Evolutionary conservation across 2,113 vertebrate genomes (phyloP).

Genomic region (Pica pica): DNA sequence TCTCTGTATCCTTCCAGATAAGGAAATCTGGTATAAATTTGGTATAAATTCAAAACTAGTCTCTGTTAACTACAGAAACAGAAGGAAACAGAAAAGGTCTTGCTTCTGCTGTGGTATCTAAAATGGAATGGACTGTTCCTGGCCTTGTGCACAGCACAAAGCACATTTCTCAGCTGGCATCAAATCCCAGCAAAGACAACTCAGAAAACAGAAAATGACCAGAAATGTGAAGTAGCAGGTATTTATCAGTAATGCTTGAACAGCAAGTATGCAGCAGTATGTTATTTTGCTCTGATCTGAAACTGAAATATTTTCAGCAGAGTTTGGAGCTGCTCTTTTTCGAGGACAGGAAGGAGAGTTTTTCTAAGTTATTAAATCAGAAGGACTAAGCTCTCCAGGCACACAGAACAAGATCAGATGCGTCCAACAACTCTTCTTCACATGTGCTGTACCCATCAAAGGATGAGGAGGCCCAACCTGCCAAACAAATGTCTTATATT

Average conservation of each 20-base stretch:
- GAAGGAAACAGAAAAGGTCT: background rate
- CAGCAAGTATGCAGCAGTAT: background rate
- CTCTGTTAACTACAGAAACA: background rate
- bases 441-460: conserved; percentile 43
- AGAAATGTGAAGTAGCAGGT: background rate
- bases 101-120: background rate
- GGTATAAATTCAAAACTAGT: background rate
- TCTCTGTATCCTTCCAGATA: background rate
- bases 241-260: background rate
- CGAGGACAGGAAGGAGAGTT: background rate
- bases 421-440: conserved; percentile 13
- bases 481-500: conserved; percentile 72
- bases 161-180: background rate
- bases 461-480: conserved; percentile 26
- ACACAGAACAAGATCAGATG: background rate
- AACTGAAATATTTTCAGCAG: background rate
- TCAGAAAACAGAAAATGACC: background rate
- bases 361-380: background rate
- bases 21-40: background rate
- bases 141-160: background rate
- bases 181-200: background rate
- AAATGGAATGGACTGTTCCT: background rate
- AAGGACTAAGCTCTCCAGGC: background rate
- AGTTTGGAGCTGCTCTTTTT: background rate
- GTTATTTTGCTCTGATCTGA: background rate